Evolutionary conservation across 2,888 invertebrate genomes (phyloP).

Genomic region (Fragum whitleyi): DNA sequence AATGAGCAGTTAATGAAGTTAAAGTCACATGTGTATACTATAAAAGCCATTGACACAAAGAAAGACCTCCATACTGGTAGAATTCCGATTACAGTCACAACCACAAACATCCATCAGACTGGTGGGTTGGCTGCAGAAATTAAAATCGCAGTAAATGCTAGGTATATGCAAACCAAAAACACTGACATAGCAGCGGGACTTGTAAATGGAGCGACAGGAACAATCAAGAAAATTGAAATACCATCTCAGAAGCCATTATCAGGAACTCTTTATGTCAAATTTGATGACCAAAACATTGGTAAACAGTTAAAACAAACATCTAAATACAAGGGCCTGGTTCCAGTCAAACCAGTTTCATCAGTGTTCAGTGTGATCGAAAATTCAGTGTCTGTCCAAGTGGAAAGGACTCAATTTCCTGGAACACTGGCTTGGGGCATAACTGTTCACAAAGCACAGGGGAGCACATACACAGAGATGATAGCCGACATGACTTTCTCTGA

Average conservation of each 20-base stretch:
- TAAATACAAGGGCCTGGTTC: slow-evolving; percentile 11
- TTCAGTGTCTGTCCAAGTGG: slow-evolving; percentile 14
- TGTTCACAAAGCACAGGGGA: slow-evolving; percentile 41
- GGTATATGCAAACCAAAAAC: slow-evolving; percentile 44
- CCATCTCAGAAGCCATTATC: slow-evolving; percentile 7
- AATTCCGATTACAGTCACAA: not conserved
- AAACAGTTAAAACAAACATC: slow-evolving; percentile 1
- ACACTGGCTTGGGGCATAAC: slow-evolving; percentile 47
- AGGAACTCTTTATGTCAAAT: slow-evolving; percentile 34
- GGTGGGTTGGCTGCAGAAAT: not conserved
- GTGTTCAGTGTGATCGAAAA: not conserved
- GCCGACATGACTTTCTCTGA: slow-evolving; percentile 35
- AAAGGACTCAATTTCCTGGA: slow-evolving; percentile 40
- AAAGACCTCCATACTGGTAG: slow-evolving; percentile 1
- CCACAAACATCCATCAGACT: slow-evolving; percentile 3
- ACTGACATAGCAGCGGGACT: slow-evolving; percentile 42
- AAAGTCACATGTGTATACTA: not conserved
- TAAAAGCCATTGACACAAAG: slow-evolving; percentile 2
- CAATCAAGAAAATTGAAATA: slow-evolving; percentile 40
- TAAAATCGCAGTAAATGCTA: slow-evolving; percentile 15
- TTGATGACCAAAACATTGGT: slow-evolving; percentile 41
- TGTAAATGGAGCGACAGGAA: slow-evolving; percentile 55
- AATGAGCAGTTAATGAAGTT: not conserved
- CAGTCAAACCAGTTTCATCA: slow-evolving; percentile 12
- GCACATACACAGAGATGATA: slow-evolving; percentile 33